Evolutionary conservation across 1,140 invertebrate genomes (phyloP).

Genomic region (Zaprionus ornatus): DNA sequence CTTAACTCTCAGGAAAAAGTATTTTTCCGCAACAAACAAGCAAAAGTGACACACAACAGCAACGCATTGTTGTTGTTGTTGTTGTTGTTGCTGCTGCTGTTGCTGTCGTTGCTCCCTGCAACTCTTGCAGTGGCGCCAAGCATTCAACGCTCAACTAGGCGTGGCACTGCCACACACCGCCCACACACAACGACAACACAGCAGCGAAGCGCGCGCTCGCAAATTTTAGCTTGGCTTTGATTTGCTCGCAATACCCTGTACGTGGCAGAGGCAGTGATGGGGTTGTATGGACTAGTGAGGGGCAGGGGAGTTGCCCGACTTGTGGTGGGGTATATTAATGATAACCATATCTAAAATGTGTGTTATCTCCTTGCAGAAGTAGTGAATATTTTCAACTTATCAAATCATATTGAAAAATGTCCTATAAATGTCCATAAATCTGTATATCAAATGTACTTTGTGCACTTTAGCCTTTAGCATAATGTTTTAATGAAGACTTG

Average conservation of each 20-base stretch:
- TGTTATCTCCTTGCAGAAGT: too few relatives aligned
- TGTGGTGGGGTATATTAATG: background rate
- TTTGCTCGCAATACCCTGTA: slow-evolving; percentile 37
- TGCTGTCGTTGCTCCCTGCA: slow-evolving; percentile 38
- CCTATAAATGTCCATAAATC: background rate
- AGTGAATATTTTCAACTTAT: too few relatives aligned
- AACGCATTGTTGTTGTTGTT: slow-evolving; percentile 40
- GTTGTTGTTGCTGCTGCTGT: slow-evolving; percentile 14
- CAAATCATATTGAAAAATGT: too few relatives aligned
- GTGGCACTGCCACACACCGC: slow-evolving; percentile 36
- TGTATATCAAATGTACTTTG: background rate
- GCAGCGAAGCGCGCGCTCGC: slow-evolving; percentile 12
- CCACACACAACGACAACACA: slow-evolving; percentile 41
- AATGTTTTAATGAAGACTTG: background rate
- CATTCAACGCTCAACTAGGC: slow-evolving; percentile 39
- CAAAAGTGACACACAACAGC: slow-evolving; percentile 75
- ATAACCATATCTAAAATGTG: background rate
- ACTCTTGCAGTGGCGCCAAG: slow-evolving; percentile 35
- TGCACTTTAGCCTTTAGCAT: background rate
- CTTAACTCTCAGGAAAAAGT: slow-evolving; percentile 52
- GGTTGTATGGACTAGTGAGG: background rate
- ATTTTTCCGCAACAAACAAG: slow-evolving; percentile 71
- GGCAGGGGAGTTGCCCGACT: background rate
- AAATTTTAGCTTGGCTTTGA: slow-evolving; percentile 44
- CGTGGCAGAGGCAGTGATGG: background rate